Percentiles rank a stretch among this genome's conserved stretches.
phyloP scores from a whole-genome alignment of 2,888 invertebrate genomes.

The Rhingia campestris region DNA sequence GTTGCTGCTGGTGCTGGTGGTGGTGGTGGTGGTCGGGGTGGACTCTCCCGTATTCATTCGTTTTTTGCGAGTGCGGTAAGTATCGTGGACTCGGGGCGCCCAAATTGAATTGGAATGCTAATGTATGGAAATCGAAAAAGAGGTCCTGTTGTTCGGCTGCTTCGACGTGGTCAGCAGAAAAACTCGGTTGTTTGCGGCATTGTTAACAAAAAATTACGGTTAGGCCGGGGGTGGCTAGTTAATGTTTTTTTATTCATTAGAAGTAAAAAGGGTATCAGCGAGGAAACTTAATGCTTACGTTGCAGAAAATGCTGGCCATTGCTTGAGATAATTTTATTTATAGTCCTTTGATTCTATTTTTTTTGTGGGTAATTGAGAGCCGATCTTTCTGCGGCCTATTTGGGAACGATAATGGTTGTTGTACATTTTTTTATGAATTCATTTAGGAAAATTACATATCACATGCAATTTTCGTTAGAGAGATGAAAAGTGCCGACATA shows the following conservation, averaged over 20 bases:
- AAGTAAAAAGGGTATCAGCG: conserved; percentile 69
- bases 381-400: conserved; percentile 52
- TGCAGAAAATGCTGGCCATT: conserved; percentile 49
- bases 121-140: conserved; percentile 81
- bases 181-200: conserved; percentile 51
- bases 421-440: conserved; percentile 70
- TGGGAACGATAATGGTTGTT: conserved; percentile 62
- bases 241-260: conserved; percentile 74
- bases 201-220: conserved; percentile 41
- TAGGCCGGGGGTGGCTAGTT: conserved; percentile 28
- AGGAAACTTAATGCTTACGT: conserved; percentile 69
- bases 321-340: conserved; percentile 71
- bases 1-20: conserved; percentile 65
- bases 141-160: conserved; percentile 59
- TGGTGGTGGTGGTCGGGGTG: conserved; percentile 12
- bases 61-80: conserved; percentile 62
- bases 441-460: conserved; percentile 51
- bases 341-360: conserved; percentile 4
- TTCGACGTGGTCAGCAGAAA: conserved; percentile 71
- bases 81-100: conserved; percentile 57
- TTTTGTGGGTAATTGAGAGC: conserved; percentile 63
- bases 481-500: conserved; percentile 56
- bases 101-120: conserved; percentile 81
- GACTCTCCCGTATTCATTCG: conserved; percentile 68
- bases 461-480: conserved; percentile 54